Evolutionary conservation across 1,140 invertebrate genomes (phyloP).

Genomic region (Drosophila leontia): DNA sequence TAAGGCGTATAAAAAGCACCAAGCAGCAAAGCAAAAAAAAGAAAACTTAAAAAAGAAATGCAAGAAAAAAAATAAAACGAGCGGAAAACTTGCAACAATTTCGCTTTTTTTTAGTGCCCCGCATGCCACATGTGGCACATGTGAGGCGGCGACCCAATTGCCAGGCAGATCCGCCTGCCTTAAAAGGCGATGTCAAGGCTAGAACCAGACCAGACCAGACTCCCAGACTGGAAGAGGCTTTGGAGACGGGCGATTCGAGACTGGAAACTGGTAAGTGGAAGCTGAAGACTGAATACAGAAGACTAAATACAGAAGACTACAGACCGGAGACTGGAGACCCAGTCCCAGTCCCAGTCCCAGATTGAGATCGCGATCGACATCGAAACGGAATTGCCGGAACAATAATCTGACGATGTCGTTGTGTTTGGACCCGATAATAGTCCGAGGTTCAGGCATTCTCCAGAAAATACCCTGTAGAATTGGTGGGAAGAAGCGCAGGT

Average conservation of each 20-base stretch:
- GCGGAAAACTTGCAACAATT: constrained; percentile 64
- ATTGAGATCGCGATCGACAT: constrained; percentile 36
- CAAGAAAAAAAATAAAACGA: constrained; percentile 1
- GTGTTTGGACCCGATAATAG: too few species aligned
- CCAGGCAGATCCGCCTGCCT: constrained; percentile 65
- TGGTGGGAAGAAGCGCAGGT: constrained; percentile 8
- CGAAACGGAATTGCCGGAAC: constrained; percentile 26
- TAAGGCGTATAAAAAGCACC: constrained; percentile 52
- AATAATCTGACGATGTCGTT: not conserved
- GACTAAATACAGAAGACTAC: not conserved
- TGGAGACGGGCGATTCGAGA: not conserved
- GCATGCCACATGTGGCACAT: constrained; percentile 26
- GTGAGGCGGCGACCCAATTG: constrained; percentile 66
- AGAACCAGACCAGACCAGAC: constrained; percentile 49
- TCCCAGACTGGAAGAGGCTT: constrained; percentile 9
- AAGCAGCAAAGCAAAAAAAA: not conserved
- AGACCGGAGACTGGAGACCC: not conserved
- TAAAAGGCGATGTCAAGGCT: constrained; percentile 70
- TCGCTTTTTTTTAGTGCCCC: constrained; percentile 65
- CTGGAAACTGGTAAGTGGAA: not conserved
- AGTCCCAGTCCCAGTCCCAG: constrained; percentile 16
- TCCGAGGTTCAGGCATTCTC: not conserved
- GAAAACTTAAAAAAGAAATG: constrained; percentile 11
- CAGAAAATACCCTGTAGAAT: not conserved
- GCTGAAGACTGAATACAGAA: not conserved